Evolutionary conservation across 2,888 invertebrate genomes (phyloP), one percentile per base, ranked within the genome.

Genomic region (Acanthococcus lagerstroemiae): DNA sequence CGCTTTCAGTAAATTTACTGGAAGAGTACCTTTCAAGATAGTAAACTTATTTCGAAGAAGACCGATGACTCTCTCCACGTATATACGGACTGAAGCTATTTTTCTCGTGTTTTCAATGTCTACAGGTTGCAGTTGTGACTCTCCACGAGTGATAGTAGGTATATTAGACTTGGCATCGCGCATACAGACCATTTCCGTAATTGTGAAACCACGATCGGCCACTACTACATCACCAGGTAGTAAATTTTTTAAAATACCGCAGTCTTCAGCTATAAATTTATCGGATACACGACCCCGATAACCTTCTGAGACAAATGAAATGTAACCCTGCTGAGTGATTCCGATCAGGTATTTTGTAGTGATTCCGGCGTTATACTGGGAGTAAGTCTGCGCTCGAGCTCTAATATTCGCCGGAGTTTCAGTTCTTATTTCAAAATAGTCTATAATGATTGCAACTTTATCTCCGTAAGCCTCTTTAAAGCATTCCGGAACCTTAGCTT

Each of bases 291-390:
- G 55, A 17, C 75, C 73, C 46, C 74, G 74, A 70, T 70, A 75
- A 7, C 75, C 75, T 25, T 67, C 55, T 21, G 74, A 75, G 6
- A 75, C 69, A 70, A 71, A 75, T 65, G 73, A 73, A n/a, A 76
- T 72, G 1, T 74, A 55, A 3, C 75, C 73, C 70, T 72, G 72
- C 3, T 73, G 73, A 22, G 73, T 72, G 45, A 68, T 66, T 17
- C 70, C 72, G n/a, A 69, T 70, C 57, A 73, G 55, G 45, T 72
- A 70, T 66, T 72, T 72, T 1, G 70, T 48, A 15, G 69, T 73
- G 60, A 74, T 73, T 55, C 69, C 70, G n/a, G 71, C 71, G 67
- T 73, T 73, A 46, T 73, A 73, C 6, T 71, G 69, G 5, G 73
- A 72, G 73, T 73, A 74, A 17, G 72, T n/a, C n/a, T n/a, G n/a